Conservation (phyloP, 2,888 invertebrate species). For the Thyatira batis region DNA sequence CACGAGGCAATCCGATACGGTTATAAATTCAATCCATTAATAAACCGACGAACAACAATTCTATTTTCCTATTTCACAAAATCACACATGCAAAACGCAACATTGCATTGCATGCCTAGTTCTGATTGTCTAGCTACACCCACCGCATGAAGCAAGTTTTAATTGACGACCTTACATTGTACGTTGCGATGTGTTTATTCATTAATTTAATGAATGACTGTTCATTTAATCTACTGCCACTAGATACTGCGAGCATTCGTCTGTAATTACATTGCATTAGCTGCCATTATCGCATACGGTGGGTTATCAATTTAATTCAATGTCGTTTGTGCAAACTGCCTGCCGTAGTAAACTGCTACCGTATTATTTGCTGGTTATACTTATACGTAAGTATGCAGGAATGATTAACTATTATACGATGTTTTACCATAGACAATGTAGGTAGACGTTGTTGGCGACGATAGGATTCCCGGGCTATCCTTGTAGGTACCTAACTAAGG, state of each 20-base stretch:
- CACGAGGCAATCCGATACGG: too few species aligned
- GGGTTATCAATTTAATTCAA: slow-evolving; percentile 64
- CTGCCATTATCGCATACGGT: slow-evolving; percentile 53
- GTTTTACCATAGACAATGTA: not conserved
- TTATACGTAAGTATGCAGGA: not conserved
- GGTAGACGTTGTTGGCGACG: not conserved
- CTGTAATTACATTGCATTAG: slow-evolving; percentile 61
- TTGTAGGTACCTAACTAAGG: too few species aligned
- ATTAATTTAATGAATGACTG: slow-evolving; percentile 56
- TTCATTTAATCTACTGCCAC: slow-evolving; percentile 18
- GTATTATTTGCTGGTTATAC: slow-evolving; percentile 26
- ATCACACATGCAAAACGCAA: not conserved
- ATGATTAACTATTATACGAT: not conserved
- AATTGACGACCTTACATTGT: slow-evolving; percentile 30
- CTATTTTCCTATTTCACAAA: not conserved
- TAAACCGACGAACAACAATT: not conserved
- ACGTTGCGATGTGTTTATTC: slow-evolving; percentile 54
- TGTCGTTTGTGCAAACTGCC: slow-evolving; percentile 59
- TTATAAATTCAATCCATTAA: too few species aligned
- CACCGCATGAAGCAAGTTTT: slow-evolving; percentile 9
- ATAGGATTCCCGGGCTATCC: too few species aligned
- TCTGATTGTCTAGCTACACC: not conserved
- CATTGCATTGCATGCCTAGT: not conserved
- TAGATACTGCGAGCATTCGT: slow-evolving; percentile 23
- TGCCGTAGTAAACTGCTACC: slow-evolving; percentile 26